A percentile compares a stretch with the other conserved stretches of the same genome.
Conservation (phyloP, 2,113 vertebrate genomes). For the Dendropsophus ebraccatus region DNA sequence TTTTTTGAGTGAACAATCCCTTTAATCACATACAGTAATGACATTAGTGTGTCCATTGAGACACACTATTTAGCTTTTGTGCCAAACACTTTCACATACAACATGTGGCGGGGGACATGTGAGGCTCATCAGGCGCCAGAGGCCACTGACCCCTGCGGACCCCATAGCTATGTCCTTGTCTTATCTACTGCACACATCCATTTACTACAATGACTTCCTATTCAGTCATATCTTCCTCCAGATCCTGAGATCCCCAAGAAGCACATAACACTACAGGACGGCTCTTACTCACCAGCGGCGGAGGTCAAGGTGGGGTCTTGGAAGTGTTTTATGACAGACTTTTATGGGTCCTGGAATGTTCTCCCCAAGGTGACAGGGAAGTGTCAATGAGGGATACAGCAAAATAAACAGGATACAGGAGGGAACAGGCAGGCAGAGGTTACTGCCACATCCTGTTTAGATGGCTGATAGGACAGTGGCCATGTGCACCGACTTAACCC, state of each 20-base stretch:
- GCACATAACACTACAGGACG: too few species aligned
- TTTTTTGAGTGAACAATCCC: too few species aligned
- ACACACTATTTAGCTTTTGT: too few species aligned
- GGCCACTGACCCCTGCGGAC: background rate
- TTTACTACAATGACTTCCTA: background rate
- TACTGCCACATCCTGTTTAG: slow-evolving; percentile 44
- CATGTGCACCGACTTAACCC: slow-evolving; percentile 2
- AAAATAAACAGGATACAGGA: slow-evolving; percentile 54
- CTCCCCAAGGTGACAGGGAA: slow-evolving; percentile 33
- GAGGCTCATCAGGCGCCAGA: too few species aligned
- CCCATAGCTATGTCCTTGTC: background rate
- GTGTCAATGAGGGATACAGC: slow-evolving; percentile 40
- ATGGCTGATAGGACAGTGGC: slow-evolving; percentile 1
- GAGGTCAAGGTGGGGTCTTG: background rate
- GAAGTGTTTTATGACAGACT: background rate
- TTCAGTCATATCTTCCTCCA: background rate
- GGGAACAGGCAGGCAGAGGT: slow-evolving; percentile 44
- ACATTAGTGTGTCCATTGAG: too few species aligned
- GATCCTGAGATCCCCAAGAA: background rate
- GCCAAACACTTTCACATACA: too few species aligned
- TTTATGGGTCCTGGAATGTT: slow-evolving; percentile 35
- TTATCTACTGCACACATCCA: background rate
- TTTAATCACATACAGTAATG: too few species aligned
- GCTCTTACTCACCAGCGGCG: background rate
- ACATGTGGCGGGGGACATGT: too few species aligned